Conservation (phyloP, 2,888 invertebrate species). For the Azorinus chamasolen region DNA sequence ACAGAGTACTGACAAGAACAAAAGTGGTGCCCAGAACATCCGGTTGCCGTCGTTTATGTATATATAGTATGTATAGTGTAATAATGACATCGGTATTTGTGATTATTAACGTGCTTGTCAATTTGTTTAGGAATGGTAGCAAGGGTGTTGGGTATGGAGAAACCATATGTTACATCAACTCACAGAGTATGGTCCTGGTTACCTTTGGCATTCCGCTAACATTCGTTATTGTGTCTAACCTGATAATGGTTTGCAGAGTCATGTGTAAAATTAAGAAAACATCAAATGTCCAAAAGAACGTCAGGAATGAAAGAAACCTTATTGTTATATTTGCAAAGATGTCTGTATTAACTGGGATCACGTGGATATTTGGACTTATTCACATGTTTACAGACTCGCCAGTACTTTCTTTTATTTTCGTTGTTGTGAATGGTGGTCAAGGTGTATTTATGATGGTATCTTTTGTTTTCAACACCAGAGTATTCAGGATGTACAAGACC, state of each 20-base stretch:
- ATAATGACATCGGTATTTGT: slow-evolving; percentile 17
- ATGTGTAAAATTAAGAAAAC: slow-evolving; percentile 18
- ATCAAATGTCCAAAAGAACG: slow-evolving; percentile 11
- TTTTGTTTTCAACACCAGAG: slow-evolving; percentile 40
- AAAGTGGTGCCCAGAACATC: background rate
- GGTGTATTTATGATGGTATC: slow-evolving; percentile 52
- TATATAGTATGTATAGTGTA: slow-evolving; percentile 25
- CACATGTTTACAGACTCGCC: slow-evolving; percentile 20
- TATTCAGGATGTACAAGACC: slow-evolving; percentile 15
- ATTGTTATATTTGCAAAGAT: slow-evolving; percentile 43
- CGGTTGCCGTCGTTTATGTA: background rate
- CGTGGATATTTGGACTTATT: slow-evolving; percentile 54
- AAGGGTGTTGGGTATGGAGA: slow-evolving; percentile 45
- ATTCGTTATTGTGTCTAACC: slow-evolving; percentile 31
- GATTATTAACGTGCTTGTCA: slow-evolving; percentile 15
- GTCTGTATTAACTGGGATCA: slow-evolving; percentile 44
- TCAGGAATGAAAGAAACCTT: slow-evolving; percentile 29
- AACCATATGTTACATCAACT: slow-evolving; percentile 48
- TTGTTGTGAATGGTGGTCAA: slow-evolving; percentile 46
- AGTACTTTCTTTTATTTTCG: slow-evolving; percentile 42
- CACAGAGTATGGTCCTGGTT: slow-evolving; percentile 19
- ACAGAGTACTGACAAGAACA: slow-evolving; percentile 33
- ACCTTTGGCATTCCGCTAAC: slow-evolving; percentile 44
- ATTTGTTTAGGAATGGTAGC: too few relatives aligned
- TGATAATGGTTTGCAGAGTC: slow-evolving; percentile 31